A percentile compares a stretch with the other conserved stretches of the same genome.
These are phyloP conservation scores for Rhynchotus rufescens DNA, from an alignment of 2,797 vertebrate species.

Conservation along the genomic window DNA sequence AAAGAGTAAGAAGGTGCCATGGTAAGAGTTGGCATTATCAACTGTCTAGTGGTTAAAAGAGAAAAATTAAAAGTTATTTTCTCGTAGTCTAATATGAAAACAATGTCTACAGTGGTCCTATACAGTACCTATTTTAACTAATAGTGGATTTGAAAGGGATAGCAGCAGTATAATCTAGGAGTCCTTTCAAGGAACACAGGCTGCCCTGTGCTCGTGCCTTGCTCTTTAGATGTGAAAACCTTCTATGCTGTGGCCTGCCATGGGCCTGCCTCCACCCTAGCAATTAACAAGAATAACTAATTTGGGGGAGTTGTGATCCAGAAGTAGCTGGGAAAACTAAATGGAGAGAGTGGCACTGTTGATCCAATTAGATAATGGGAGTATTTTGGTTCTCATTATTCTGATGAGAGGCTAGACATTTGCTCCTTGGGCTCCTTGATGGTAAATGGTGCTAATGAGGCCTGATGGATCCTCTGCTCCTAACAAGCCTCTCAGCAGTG, in stretches of 20 bases:
- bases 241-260: not conserved
- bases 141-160: not conserved
- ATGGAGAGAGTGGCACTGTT: constrained; percentile 15
- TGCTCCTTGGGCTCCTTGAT: constrained; percentile 76
- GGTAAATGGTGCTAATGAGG: constrained; percentile 88
- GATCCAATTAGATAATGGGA: constrained; percentile 62
- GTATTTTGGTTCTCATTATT: constrained; percentile 60
- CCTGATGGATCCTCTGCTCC: constrained; percentile 84
- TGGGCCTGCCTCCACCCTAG: not conserved
- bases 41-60: not conserved
- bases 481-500: constrained; percentile 84
- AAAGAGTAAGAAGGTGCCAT: not conserved
- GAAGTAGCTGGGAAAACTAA: constrained; percentile 2
- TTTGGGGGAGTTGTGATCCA: constrained; percentile 30
- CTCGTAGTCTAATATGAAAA: not conserved
- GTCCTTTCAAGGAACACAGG: not conserved
- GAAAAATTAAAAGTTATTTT: not conserved
- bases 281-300: constrained; percentile 15
- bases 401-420: constrained; percentile 66
- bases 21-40: not conserved
- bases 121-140: not conserved
- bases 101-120: not conserved
- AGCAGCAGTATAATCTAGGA: not conserved
- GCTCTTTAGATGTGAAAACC: not conserved
- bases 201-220: not conserved